Conservation (phyloP, 2,113 vertebrate species). For the Chloropsis cyanopogon region DNA sequence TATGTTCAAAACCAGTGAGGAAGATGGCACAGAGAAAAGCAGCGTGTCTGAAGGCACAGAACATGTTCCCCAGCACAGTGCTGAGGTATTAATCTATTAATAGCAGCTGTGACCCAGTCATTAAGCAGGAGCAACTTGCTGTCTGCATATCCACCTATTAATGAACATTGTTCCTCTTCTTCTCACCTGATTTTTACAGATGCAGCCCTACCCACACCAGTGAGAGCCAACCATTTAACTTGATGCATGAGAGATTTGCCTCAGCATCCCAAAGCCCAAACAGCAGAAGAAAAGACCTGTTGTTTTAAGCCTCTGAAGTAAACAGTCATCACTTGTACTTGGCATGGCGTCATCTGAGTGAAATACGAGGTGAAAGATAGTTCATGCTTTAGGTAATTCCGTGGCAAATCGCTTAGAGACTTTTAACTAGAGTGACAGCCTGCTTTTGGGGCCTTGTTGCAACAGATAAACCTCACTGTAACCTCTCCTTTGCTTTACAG, state of each 20-base stretch:
- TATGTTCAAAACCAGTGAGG: neutral
- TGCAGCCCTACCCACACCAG: neutral
- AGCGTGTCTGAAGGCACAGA: neutral
- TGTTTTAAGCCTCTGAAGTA: neutral
- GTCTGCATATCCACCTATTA: neutral
- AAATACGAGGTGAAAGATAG: constrained; percentile 9
- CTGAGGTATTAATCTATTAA: neutral
- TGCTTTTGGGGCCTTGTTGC: neutral
- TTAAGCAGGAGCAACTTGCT: neutral
- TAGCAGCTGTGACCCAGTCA: neutral
- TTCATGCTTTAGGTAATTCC: neutral
- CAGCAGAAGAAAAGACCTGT: neutral
- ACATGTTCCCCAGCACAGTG: neutral
- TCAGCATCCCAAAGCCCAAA: neutral
- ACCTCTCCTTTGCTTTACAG: neutral
- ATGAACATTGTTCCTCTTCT: neutral
- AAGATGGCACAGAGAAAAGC: neutral
- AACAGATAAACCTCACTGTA: neutral
- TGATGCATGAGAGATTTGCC: neutral
- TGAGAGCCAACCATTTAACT: neutral
- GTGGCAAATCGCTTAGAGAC: neutral
- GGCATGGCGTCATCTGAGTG: neutral
- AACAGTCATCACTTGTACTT: neutral
- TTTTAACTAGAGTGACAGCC: neutral
- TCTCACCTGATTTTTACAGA: neutral